Base-by-base conservation (phyloP, 1,140 invertebrate genomes). In the Drosophila repletoides region DNA sequence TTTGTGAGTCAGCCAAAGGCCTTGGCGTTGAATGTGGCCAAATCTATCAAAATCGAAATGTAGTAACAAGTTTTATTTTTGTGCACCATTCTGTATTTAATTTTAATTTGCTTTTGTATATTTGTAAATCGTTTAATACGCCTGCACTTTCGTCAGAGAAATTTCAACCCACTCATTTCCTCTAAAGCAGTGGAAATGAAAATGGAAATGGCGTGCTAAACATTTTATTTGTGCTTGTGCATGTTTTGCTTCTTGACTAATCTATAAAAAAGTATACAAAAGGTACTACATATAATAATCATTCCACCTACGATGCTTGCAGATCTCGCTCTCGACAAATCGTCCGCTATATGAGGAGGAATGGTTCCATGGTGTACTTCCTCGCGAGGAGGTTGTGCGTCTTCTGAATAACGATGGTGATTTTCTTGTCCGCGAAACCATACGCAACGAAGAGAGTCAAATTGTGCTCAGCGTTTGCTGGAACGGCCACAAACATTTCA, bases 341-440 rank as follows among this genome's bases (percentile, higher is more conserved):
- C 91, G 93, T 33, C 92, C 93, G 17, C 90, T 97, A 10, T 94
- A 95, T 51, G 96, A 98, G 64, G 96, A 98, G 91, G 96, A 98
- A 90, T 99, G 98, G 98, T 99, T 99, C 91, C 98, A 99, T 89
- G 98, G 98, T 3, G 97, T 99, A 1, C 88, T 99, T 24, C 98
- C 98, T 0, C 92, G 98, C 34, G 98, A 99, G 91, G 98, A 99
- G 92, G 98, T 99, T 1, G 97, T 98, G 7, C 91, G 97, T 59
- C 92, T 99, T 9, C 91, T 99, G 14, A 93, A 94, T 7, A 94
- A 94, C 40, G 96, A 99, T 80, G 98, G 98, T 0, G 97, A 99
- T 89, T 99, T 97, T 91, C 92, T 99, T 41, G 97, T 99, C 21
- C 93, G 98, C 15, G 97, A 98, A 92, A 98, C 97, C 31, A 96